Evolutionary conservation across 2,888 invertebrate genomes (phyloP).

Genomic region (Noctua comes): DNA sequence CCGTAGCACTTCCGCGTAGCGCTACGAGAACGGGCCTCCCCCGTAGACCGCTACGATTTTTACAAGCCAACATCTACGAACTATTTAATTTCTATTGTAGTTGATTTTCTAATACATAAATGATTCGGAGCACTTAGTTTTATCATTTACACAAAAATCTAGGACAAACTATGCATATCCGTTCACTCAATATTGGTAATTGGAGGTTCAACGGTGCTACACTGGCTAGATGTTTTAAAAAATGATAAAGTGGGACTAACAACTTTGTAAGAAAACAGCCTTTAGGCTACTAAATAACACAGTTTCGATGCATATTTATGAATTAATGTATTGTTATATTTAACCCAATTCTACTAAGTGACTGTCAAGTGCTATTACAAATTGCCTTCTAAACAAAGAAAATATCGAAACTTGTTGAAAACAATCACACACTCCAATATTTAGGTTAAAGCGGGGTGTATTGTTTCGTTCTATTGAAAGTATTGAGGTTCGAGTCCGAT

Average conservation of each 20-base stretch:
- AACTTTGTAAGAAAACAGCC: neutral
- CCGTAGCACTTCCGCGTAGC: constrained; percentile 31
- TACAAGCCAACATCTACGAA: neutral
- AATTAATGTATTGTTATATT: constrained; percentile 13
- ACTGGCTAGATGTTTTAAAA: neutral
- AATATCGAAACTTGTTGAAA: constrained; percentile 20
- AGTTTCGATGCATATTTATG: constrained; percentile 29
- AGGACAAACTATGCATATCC: constrained; percentile 17
- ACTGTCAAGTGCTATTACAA: constrained; percentile 31
- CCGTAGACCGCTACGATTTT: constrained; percentile 30
- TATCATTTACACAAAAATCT: constrained; percentile 14
- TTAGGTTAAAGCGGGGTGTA: constrained; percentile 36
- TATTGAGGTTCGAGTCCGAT: constrained; percentile 41
- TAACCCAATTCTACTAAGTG: constrained; percentile 28
- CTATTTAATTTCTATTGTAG: constrained; percentile 7
- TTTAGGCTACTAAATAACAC: neutral
- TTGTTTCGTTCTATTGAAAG: constrained; percentile 46
- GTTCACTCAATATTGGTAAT: constrained; percentile 16
- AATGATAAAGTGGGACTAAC: neutral
- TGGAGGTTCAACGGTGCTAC: neutral
- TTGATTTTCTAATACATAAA: neutral
- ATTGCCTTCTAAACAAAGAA: constrained; percentile 24
- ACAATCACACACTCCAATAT: constrained; percentile 51
- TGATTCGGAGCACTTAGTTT: neutral
- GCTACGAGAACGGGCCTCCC: constrained; percentile 26